Conservation (phyloP, 2,888 invertebrate genomes). For the Kryphioiulus occultus region DNA sequence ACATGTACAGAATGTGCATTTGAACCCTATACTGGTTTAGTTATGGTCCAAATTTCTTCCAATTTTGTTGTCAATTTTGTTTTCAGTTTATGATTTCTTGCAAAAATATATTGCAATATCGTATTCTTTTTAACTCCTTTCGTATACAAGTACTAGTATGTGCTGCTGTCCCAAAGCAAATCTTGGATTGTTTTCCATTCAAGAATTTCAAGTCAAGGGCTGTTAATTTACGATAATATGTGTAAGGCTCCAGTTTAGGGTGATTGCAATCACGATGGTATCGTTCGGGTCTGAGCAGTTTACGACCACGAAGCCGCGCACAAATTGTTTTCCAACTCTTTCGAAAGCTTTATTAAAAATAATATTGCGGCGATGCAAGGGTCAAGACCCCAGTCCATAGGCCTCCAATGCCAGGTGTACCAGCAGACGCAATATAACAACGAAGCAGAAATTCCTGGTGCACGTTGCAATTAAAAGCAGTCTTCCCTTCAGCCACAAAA, state of each 20-base stretch:
- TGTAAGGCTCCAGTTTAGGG: neutral
- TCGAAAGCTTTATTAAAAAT: slow-evolving; percentile 25
- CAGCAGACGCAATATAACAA: neutral
- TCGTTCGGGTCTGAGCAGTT: neutral
- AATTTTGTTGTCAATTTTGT: too few species aligned
- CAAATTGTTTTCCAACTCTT: slow-evolving; percentile 22
- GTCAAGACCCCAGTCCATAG: slow-evolving; percentile 29
- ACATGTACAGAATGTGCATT: too few species aligned
- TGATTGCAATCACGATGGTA: neutral
- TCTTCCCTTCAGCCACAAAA: slow-evolving; percentile 31
- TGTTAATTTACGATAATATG: too few species aligned
- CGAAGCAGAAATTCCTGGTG: neutral
- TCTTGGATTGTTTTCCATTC: too few species aligned
- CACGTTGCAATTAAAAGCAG: slow-evolving; percentile 35
- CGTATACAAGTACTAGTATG: too few species aligned
- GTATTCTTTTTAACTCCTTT: too few species aligned
- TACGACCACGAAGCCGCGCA: neutral
- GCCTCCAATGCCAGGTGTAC: neutral
- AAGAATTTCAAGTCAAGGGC: too few species aligned
- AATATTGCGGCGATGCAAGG: slow-evolving; percentile 17
- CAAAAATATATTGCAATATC: too few species aligned
- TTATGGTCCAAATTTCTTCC: too few species aligned
- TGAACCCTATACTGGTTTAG: too few species aligned
- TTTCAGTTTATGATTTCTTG: too few species aligned
- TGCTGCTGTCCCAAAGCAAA: too few species aligned